These are phyloP conservation scores for Chionis minor DNA, from an alignment of 2,113 vertebrate species.

Conservation along the genomic window DNA sequence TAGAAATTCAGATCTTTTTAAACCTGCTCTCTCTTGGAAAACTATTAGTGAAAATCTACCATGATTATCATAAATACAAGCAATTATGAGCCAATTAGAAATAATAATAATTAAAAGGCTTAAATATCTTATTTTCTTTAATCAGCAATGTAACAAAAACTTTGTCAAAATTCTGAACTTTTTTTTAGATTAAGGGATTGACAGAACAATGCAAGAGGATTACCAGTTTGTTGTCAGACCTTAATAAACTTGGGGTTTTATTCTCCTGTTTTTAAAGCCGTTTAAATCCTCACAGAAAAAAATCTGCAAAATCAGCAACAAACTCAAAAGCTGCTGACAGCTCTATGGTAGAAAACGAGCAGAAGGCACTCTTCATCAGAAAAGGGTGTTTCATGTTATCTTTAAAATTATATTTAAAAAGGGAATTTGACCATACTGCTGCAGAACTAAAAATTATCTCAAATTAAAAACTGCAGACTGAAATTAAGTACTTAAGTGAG, in stretches of 20 bases:
- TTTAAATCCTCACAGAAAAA: background rate
- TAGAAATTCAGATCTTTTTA: background rate
- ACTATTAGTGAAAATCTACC: background rate
- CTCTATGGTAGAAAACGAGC: background rate
- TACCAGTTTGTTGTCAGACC: background rate
- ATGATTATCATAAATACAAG: background rate
- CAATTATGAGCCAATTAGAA: background rate
- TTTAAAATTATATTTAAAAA: background rate
- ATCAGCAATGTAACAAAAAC: background rate
- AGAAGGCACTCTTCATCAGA: background rate
- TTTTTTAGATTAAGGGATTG: background rate
- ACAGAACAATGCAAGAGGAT: slow-evolving; percentile 2
- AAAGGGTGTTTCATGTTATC: background rate
- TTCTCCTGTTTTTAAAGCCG: slow-evolving; percentile 7
- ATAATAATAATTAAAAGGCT: background rate
- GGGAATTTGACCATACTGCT: background rate
- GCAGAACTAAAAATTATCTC: background rate
- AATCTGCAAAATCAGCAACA: background rate
- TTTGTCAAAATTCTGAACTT: background rate
- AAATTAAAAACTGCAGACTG: background rate
- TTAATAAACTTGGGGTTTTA: slow-evolving; percentile 10
- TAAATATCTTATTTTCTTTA: background rate
- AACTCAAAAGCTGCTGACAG: slow-evolving; percentile 7
- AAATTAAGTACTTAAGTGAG: background rate
- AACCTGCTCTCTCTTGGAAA: background rate